Evolutionary conservation across 2,113 vertebrate species (phyloP), one percentile per base, ranked within the genome.

Genomic region (Anoplopoma fimbria): DNA sequence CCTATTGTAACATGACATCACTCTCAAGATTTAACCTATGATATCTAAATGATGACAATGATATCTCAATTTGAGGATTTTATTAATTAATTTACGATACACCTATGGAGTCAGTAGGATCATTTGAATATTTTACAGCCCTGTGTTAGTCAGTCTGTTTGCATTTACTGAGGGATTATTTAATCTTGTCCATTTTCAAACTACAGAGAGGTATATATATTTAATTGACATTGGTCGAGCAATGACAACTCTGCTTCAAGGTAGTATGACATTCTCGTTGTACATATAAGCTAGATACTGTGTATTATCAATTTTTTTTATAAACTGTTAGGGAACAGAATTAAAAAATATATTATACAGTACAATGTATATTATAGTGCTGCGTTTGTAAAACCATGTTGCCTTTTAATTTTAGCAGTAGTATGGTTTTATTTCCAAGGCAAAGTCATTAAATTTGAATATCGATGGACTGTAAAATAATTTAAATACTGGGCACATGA

Each of bases 171-270:
- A 69, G 77, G 6, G 12, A 34, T n/a, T 0, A 77, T 62, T 4
- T 49, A 4, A 53, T 75, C 13, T 58, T 15, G 36, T 69, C 21
- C 0, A 29, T 58, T 45, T 80, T 51, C 23, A 90, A 79, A 82
- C n/a, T 53, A 15, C 19, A 13, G 7, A 42, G 7, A 0, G 3
- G 74, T 12, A 64, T n/a, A 62, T 21, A 15, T n/a, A 62, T 65
- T 33, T 5, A 57, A n/a, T 7, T 33, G 3, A 15, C 29, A 25
- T 69, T 14, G 36, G 45, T 33, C 2, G 21, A 23, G 51, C 51
- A n/a, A 51, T 51, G 25, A 25, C 9, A 0, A 17, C 19, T 3
- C 58, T 61, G 58, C 14, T 19, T 53, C n/a, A 21, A 53, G 51
- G 8, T 3, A 6, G 4, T 27, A 0, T 74, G n/a, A 58, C 0